These are phyloP conservation scores for Meliscaeva auricollis DNA, from an alignment of 2,888 invertebrate genomes.

Conservation along the genomic window DNA sequence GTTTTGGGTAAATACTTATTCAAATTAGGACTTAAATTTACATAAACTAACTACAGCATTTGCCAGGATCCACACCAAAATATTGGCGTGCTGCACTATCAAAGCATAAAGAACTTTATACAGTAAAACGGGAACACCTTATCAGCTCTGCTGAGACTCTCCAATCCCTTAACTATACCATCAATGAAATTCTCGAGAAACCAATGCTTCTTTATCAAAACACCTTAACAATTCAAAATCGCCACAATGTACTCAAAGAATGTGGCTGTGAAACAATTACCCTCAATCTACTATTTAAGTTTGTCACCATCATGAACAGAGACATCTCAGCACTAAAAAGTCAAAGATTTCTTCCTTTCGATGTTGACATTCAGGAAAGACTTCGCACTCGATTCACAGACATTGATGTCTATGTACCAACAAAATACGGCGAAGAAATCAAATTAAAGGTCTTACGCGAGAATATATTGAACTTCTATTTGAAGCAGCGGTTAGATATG, in stretches of 20 bases:
- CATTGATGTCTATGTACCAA: conserved; percentile 73
- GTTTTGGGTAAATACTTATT: conserved; percentile 43
- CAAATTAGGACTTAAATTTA: not conserved
- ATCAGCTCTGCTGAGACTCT: conserved; percentile 78
- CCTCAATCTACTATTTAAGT: conserved; percentile 83
- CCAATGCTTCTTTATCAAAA: conserved; percentile 86
- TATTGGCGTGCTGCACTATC: conserved; percentile 79
- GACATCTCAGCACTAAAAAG: conserved; percentile 83
- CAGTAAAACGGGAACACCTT: conserved; percentile 80
- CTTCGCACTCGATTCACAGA: conserved; percentile 80
- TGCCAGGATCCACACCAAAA: conserved; percentile 78
- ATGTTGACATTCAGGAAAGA: conserved; percentile 82
- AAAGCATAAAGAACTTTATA: conserved; percentile 80
- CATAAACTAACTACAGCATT: not conserved
- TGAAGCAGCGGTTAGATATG: conserved; percentile 83
- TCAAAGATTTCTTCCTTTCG: conserved; percentile 81
- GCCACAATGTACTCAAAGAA: conserved; percentile 87
- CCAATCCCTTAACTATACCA: conserved; percentile 83
- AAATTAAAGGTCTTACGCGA: conserved; percentile 80
- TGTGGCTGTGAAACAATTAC: conserved; percentile 85
- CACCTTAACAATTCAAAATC: conserved; percentile 86
- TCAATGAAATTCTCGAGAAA: conserved; percentile 85
- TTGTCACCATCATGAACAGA: conserved; percentile 80
- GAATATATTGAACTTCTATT: conserved; percentile 81
- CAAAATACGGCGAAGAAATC: conserved; percentile 71